phyloP scores from a whole-genome alignment of 2,888 invertebrate genomes.

The Silvanus unidentatus region DNA sequence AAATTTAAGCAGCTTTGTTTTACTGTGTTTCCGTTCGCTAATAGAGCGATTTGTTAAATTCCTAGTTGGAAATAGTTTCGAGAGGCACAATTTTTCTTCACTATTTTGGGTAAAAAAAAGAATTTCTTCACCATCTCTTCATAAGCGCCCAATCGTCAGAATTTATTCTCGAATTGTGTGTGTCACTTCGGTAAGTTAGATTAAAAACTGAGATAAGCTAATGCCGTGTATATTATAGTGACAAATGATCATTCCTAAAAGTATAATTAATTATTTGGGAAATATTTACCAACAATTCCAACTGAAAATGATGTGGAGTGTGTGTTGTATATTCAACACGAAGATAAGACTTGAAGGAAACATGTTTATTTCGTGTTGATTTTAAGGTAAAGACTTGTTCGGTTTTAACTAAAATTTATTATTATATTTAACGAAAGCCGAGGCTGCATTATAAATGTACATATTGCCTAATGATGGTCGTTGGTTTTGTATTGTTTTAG shows the following conservation, averaged over 20 bases:
- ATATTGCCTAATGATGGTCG: no score
- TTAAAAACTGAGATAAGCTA: constrained; percentile 24
- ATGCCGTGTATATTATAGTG: constrained; percentile 28
- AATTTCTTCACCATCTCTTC: no score
- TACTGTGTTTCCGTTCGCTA: no score
- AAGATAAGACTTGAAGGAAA: constrained; percentile 26
- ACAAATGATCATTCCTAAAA: constrained; percentile 29
- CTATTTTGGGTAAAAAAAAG: no score
- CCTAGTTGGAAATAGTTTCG: no score
- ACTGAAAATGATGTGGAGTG: constrained; percentile 19
- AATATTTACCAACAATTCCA: constrained; percentile 21
- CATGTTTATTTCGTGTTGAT: constrained; percentile 33
- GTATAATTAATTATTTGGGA: constrained; percentile 32
- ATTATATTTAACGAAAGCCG: constrained; percentile 1
- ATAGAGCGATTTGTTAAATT: no score
- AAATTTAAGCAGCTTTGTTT: no score
- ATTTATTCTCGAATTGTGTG: no score
- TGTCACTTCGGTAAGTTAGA: not conserved
- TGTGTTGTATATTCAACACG: constrained; percentile 8
- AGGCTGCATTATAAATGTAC: no score
- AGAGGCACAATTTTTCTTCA: no score
- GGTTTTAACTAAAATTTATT: constrained; percentile 23
- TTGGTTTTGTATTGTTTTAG: no score
- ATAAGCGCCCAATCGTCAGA: no score
- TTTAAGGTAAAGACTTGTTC: constrained; percentile 29